Base-by-base conservation (phyloP, 1,140 invertebrate species). In the Calephelis nemesis region DNA sequence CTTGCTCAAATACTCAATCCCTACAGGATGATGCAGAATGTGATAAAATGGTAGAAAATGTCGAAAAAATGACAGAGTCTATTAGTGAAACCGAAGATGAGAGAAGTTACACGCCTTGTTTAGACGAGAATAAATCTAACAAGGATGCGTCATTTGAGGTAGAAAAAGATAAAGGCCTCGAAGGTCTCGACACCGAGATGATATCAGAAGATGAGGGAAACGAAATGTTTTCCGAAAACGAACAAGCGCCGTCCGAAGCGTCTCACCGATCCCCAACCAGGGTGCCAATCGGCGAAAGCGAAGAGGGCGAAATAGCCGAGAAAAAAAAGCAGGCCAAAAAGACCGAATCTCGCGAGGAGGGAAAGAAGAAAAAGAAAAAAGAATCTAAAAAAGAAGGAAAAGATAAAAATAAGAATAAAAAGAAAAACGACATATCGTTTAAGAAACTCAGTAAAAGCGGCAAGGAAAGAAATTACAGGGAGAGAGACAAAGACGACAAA, bases 381-480 rank as follows among this genome's bases (percentile, higher is more conserved):
- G 84, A 81, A 49, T 85, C 78, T 60, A 89, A 85, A 78, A 90
- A 77, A 76, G 87, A 90, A 75, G 81, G 75, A 68, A 92, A 87
- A 70, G 84, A 87, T 76, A 89, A 90, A 68, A 89, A 74, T 68
- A 91, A 89, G 77, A 73, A 63, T 48, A 86, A 84, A 65, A 87
- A 87, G 66, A 87, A 88, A 76, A 71, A 70, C 11, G 91, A 90
- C 62, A 85, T 94, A 40, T 88, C 94, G 0, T 98, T 97, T 92
- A 97, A 97, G 76, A 97, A 97, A 83, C 89, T 96, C 1, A 96
- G 95, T 9, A 97, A 96, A 79, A 95, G 90, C 73, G 95, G 94
- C 7, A 97, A 97, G 81, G 96, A 96, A 72, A 90, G 97, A 65
- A 97, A 96, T 77, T 98, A 97, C 79, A 92, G 97, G 0, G 95